Percentiles rank a stretch among this genome's conserved stretches.
Evolutionary conservation across 2,113 vertebrate genomes (phyloP).

Genomic region (Budorcas taxicolor): DNA sequence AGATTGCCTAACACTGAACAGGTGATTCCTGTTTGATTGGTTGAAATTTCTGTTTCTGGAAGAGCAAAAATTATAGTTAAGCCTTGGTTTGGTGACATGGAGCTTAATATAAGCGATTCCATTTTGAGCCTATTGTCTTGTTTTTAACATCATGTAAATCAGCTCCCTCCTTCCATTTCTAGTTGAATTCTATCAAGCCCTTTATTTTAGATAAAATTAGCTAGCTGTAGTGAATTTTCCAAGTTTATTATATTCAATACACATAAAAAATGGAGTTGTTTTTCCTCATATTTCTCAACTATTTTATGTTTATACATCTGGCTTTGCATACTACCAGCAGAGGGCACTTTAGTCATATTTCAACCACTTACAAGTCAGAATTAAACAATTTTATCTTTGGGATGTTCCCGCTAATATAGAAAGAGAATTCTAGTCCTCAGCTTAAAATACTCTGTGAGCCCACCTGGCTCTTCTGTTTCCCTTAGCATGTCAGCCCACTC

Average conservation of each 20-base stretch:
- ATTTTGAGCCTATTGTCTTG: not conserved
- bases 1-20: not conserved
- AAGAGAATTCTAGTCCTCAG: not conserved
- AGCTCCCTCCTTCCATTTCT: not conserved
- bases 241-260: not conserved
- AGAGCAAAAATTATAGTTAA: not conserved
- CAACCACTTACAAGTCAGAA: not conserved
- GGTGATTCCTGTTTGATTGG: not conserved
- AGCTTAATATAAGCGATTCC: not conserved
- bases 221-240: not conserved
- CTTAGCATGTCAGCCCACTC: not conserved
- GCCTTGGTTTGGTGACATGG: not conserved
- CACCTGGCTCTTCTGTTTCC: not conserved
- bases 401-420: not conserved
- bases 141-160: not conserved
- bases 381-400: not conserved
- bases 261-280: not conserved
- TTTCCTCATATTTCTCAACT: not conserved
- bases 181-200: not conserved
- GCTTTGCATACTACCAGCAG: constrained; percentile 26
- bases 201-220: not conserved
- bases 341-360: not conserved
- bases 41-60: not conserved
- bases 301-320: not conserved
- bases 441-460: not conserved